A percentile compares a stretch with the other conserved stretches of the same genome.
These are phyloP conservation scores for Galaxea fascicularis DNA, from an alignment of 92 coral and sea anemone species.

Conservation along the genomic window DNA sequence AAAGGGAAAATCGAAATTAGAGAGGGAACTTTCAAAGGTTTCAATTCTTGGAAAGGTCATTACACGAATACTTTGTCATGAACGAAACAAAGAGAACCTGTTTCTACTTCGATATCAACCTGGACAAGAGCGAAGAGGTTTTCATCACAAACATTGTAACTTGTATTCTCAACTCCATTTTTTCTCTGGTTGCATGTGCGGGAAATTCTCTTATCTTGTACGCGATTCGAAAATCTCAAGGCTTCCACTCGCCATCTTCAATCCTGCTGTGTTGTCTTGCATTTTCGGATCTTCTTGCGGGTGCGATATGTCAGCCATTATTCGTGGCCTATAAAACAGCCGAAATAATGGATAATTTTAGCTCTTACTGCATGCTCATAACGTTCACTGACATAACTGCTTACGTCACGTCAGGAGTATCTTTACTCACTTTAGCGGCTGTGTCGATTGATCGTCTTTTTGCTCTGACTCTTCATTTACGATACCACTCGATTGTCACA, in stretches of 20 bases:
- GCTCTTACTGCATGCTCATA: slow-evolving; percentile 2
- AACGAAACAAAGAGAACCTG: neutral
- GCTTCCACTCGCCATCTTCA: slow-evolving; percentile 29
- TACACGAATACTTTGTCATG: neutral
- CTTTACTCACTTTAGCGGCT: slow-evolving; percentile 36
- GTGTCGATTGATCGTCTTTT: slow-evolving; percentile 43
- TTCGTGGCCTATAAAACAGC: slow-evolving; percentile 42
- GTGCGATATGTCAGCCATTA: slow-evolving; percentile 30
- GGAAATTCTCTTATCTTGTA: slow-evolving; percentile 25
- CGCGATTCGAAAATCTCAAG: slow-evolving; percentile 9
- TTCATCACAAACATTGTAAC: slow-evolving; percentile 1
- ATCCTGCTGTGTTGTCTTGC: slow-evolving; percentile 44
- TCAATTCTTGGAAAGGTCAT: no score
- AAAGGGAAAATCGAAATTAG: no score
- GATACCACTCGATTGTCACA: slow-evolving; percentile 44
- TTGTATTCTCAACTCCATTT: slow-evolving; percentile 19
- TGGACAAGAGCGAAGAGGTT: neutral
- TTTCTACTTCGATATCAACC: neutral
- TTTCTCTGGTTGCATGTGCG: slow-evolving; percentile 4
- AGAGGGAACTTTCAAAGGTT: no score
- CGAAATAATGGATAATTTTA: slow-evolving; percentile 6
- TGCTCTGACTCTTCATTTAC: slow-evolving; percentile 39
- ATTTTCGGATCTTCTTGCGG: slow-evolving; percentile 42
- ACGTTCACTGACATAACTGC: neutral
- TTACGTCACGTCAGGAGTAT: slow-evolving; percentile 36